Evolutionary conservation across 2,113 vertebrate genomes (phyloP), one percentile per base, ranked within the genome.

Genomic region (Pipa parva): DNA sequence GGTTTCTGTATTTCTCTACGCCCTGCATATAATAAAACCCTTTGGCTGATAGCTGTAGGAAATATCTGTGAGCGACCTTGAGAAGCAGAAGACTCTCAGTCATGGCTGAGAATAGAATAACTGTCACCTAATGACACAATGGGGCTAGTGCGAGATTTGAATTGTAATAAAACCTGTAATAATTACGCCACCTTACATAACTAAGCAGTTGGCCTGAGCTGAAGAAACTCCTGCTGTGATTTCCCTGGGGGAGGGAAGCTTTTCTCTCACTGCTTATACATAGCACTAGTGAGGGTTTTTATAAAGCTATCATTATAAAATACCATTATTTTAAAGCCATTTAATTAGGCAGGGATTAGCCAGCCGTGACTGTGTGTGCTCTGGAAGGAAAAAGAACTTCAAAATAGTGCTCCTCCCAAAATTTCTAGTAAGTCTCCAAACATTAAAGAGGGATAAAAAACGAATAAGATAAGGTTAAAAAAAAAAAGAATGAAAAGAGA

Each of bases 291-390:
- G 33, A 70, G 58, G 58, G 36, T 61, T 70, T 70, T 70, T 70
- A 70, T 70, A 70, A 70, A 70, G 66, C 66, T 70, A 70, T 70
- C 66, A 70, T 70, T 70, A 70, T 70, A 70, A 61, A 70, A 70
- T 70, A 70, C 66, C 66, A 61, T 70, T 70, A 70, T 70, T 70
- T 58, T 70, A 70, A 70, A 70, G 66, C 66, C 61, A 61, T 70
- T 70, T 70, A 70, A 70, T 70, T 70, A 70, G 66, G 66, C 57
- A 70, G 57, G 51, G 66, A 48, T 60, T 61, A 70, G 48, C 58
- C 66, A 61, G 57, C 57, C 66, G 66, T 70, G 66, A 70, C 66
- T 70, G 48, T 70, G 66, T 61, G 66, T 61, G 28, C 42, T 70
- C 66, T 39, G 48, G 49, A 54, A 70, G 58, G 48, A 61, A 31